These are phyloP conservation scores for Apistogramma diplotaenia DNA, from an alignment of 2,113 vertebrate genomes.

Conservation along the genomic window DNA sequence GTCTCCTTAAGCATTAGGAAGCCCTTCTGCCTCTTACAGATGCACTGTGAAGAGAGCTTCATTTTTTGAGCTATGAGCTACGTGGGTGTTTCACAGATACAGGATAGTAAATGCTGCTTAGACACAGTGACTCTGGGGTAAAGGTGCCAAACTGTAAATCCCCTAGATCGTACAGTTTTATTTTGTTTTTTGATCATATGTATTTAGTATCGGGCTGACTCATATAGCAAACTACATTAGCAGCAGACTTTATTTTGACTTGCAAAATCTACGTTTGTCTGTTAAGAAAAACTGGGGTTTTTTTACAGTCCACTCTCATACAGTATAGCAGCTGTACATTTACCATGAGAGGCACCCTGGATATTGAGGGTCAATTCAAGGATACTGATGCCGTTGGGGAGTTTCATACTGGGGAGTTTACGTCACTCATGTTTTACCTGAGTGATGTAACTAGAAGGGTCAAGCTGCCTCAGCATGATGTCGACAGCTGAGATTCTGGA, in stretches of 20 bases:
- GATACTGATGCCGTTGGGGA: neutral
- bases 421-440: slow-evolving; percentile 8
- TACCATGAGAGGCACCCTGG: slow-evolving; percentile 3
- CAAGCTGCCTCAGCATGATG: slow-evolving; percentile 29
- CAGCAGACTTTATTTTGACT: neutral
- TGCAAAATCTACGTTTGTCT: neutral
- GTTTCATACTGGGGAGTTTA: neutral
- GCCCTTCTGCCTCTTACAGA: slow-evolving; percentile 1
- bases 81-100: slow-evolving; percentile 18
- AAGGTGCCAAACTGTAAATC: neutral
- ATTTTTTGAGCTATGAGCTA: slow-evolving; percentile 10
- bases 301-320: neutral
- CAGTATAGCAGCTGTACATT: slow-evolving; percentile 2
- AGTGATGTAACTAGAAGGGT: slow-evolving; percentile 40
- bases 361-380: slow-evolving; percentile 41
- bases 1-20: neutral
- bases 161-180: neutral
- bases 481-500: slow-evolving; percentile 27
- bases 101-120: neutral
- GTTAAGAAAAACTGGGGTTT: neutral
- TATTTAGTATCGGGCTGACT: neutral
- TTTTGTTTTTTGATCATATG: neutral
- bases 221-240: neutral
- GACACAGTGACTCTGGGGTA: neutral
- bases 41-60: neutral